Conservation (phyloP, 1,140 invertebrate genomes). For the Drosophila repleta region DNA sequence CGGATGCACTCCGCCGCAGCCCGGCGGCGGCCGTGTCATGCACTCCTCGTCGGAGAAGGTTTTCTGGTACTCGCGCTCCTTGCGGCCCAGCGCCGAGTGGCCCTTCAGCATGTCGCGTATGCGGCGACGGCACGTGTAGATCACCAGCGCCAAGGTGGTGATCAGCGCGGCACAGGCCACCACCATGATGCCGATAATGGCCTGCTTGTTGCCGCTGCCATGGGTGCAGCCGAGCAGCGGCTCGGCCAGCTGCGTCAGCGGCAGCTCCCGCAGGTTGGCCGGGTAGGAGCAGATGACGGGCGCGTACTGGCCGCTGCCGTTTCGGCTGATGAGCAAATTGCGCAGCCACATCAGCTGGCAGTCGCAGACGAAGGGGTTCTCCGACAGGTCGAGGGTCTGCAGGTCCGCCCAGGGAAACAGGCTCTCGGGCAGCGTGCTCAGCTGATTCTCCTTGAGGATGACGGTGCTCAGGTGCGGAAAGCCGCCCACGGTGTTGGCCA, state of each 20-base stretch:
- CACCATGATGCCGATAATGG: slow-evolving; percentile 90
- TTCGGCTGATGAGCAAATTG: slow-evolving; percentile 89
- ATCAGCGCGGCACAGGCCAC: slow-evolving; percentile 88
- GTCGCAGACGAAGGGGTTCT: slow-evolving; percentile 93
- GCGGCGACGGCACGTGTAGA: slow-evolving; percentile 90
- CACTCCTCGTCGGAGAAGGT: slow-evolving; percentile 94
- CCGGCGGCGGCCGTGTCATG: slow-evolving; percentile 86
- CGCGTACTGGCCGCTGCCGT: slow-evolving; percentile 84
- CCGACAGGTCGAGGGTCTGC: slow-evolving; percentile 90
- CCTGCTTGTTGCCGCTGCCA: slow-evolving; percentile 89
- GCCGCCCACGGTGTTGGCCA: slow-evolving; percentile 90
- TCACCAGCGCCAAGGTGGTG: slow-evolving; percentile 88
- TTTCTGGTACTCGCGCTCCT: slow-evolving; percentile 94
- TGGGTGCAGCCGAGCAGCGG: slow-evolving; percentile 92
- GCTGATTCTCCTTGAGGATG: slow-evolving; percentile 91
- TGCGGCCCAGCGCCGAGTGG: slow-evolving; percentile 89
- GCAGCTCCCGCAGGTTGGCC: slow-evolving; percentile 88
- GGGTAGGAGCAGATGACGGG: slow-evolving; percentile 90
- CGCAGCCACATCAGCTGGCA: slow-evolving; percentile 92
- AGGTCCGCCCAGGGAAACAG: slow-evolving; percentile 91
- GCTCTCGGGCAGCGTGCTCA: slow-evolving; percentile 89
- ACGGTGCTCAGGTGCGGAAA: slow-evolving; percentile 91
- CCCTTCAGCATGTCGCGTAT: slow-evolving; percentile 92
- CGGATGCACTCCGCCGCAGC: slow-evolving; percentile 62
- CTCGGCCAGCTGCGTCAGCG: slow-evolving; percentile 88